Conservation (phyloP, 2,888 invertebrate species). For the Troilus luridus region DNA sequence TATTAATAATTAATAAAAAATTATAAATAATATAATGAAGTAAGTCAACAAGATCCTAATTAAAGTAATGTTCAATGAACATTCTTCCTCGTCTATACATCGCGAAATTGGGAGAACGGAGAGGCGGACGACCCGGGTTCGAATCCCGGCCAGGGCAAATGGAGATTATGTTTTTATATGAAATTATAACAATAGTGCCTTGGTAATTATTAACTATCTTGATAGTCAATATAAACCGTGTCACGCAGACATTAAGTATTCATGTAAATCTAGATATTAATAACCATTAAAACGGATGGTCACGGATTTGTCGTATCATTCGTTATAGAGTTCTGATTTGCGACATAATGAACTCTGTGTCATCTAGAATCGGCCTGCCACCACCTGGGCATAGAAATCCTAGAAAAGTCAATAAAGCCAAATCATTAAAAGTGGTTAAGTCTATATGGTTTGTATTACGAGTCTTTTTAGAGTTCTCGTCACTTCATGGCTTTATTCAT, state of each 20-base stretch:
- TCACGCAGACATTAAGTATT: conserved; percentile 15
- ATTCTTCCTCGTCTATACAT: too few relatives aligned
- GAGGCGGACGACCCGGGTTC: too few relatives aligned
- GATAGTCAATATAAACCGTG: not conserved
- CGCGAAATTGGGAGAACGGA: too few relatives aligned
- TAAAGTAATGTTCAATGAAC: too few relatives aligned
- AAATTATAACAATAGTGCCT: not conserved
- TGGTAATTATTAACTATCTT: not conserved
- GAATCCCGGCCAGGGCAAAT: too few relatives aligned
- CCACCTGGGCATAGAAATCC: not conserved
- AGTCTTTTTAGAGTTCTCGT: conserved; percentile 67
- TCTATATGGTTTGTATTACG: conserved; percentile 6
- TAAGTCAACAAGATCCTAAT: too few relatives aligned
- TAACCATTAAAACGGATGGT: not conserved
- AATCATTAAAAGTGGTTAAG: not conserved
- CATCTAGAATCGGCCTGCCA: not conserved
- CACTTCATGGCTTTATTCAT: conserved; percentile 74
- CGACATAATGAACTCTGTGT: not conserved
- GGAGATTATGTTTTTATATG: too few relatives aligned
- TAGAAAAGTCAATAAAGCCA: not conserved
- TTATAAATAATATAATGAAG: too few relatives aligned
- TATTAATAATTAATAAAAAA: too few relatives aligned
- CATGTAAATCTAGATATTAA: conserved; percentile 5
- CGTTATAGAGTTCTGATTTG: not conserved
- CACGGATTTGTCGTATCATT: not conserved